Conservation (phyloP, 2,888 invertebrate genomes). For the Gari tellinella region DNA sequence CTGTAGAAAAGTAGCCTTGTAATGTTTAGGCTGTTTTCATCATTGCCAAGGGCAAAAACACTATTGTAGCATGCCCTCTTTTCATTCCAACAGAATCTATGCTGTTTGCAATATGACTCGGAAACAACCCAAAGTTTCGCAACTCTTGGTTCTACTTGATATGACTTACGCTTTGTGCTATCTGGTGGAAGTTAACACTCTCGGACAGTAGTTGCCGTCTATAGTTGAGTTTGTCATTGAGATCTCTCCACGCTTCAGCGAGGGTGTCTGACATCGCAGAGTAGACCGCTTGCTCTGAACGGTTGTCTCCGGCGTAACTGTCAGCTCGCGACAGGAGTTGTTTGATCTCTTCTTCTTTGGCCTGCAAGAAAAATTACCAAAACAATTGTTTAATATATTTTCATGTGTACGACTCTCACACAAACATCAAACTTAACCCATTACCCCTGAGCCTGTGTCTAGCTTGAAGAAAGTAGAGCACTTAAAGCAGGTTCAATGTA, state of each 20-base stretch:
- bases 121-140: too few species aligned
- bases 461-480: too few species aligned
- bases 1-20: too few species aligned
- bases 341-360: constrained; percentile 94
- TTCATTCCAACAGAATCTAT: neutral
- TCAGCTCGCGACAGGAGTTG: constrained; percentile 95
- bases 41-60: too few species aligned
- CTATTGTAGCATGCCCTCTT: too few species aligned
- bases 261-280: constrained; percentile 93
- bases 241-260: constrained; percentile 90
- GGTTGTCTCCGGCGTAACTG: constrained; percentile 89
- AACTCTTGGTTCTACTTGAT: neutral
- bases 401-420: too few species aligned
- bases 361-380: constrained; percentile 88
- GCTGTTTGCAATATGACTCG: neutral
- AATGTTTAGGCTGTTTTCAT: too few species aligned
- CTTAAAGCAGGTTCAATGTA: too few species aligned
- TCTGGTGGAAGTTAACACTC: constrained; percentile 90
- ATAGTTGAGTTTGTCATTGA: constrained; percentile 91
- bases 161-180: constrained; percentile 85
- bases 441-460: too few species aligned
- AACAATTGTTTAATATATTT: too few species aligned
- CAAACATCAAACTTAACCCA: too few species aligned
- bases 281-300: constrained; percentile 91
- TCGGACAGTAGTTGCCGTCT: constrained; percentile 91